These are phyloP conservation scores for Lamprologus tigripictilis DNA, from an alignment of 2,113 vertebrate species.

Conservation along the genomic window DNA sequence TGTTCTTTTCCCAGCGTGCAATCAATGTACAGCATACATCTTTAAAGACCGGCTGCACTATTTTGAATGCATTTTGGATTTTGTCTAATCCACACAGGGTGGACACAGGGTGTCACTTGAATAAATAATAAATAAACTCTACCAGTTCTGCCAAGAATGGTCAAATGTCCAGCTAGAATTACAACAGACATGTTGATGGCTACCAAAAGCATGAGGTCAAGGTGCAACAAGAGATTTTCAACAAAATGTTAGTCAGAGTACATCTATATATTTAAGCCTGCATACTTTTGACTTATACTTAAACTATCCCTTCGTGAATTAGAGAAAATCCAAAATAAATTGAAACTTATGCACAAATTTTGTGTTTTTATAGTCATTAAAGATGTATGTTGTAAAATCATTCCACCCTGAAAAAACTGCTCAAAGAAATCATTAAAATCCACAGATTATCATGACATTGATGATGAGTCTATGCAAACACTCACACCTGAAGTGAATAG, in stretches of 20 bases:
- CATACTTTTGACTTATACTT: background rate
- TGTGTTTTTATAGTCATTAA: background rate
- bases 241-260: background rate
- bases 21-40: background rate
- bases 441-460: background rate
- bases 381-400: background rate
- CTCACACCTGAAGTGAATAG: background rate
- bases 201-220: background rate
- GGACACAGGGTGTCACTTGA: background rate
- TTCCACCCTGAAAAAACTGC: background rate
- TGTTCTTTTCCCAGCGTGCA: background rate
- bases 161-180: background rate
- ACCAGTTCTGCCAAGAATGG: background rate
- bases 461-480: background rate
- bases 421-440: background rate
- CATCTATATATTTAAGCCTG: background rate
- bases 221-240: background rate
- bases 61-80: background rate
- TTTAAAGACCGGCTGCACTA: background rate
- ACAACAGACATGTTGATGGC: background rate
- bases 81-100: background rate
- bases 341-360: background rate
- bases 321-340: background rate
- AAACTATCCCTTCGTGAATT: background rate
- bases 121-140: background rate